These are phyloP conservation scores for Corvus moneduloides DNA, from an alignment of 2,113 vertebrate genomes.

Conservation along the genomic window DNA sequence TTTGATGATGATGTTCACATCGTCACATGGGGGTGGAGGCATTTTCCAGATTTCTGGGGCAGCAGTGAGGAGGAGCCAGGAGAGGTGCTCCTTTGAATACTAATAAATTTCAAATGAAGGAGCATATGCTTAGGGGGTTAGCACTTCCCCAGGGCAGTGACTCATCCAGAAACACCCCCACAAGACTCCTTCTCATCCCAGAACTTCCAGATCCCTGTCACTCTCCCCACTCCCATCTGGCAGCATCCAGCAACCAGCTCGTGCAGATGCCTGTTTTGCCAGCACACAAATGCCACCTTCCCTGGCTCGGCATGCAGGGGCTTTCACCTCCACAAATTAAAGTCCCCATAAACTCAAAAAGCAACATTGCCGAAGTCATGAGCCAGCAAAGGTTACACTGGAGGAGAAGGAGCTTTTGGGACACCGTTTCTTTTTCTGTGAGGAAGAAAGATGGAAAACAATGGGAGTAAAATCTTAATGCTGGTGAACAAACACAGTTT, in stretches of 20 bases:
- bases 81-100: conserved; percentile 25
- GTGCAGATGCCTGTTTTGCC: neutral
- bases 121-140: conserved; percentile 36
- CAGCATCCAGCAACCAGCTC: neutral
- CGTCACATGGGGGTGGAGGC: neutral
- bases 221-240: neutral
- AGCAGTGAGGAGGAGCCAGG: conserved; percentile 30
- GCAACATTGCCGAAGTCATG: neutral
- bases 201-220: neutral
- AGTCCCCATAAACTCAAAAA: neutral
- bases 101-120: conserved; percentile 36
- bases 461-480: neutral
- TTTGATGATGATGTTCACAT: conserved; percentile 15
- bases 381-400: neutral
- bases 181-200: conserved; percentile 13
- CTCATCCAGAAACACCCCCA: conserved; percentile 30
- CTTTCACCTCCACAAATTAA: neutral
- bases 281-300: neutral
- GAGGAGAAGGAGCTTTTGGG: neutral
- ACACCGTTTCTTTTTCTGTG: neutral
- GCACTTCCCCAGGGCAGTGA: conserved; percentile 43
- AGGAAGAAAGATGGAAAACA: neutral
- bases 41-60: conserved; percentile 43
- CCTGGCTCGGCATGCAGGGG: neutral
- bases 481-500: neutral